These are phyloP conservation scores for Netelia melanura DNA, from an alignment of 2,888 invertebrate species.

Conservation along the genomic window DNA sequence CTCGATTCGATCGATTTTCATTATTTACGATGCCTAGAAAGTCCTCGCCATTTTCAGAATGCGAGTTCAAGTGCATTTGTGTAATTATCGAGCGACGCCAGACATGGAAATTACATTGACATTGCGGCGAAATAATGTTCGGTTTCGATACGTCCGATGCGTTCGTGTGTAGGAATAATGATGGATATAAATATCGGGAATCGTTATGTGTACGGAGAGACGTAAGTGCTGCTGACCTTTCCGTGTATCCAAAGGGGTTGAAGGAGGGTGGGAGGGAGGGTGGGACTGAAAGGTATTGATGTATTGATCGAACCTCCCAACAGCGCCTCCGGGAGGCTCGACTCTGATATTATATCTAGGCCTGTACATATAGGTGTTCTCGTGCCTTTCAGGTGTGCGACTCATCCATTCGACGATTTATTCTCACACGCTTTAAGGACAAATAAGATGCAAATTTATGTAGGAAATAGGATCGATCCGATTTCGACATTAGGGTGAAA, in stretches of 20 bases:
- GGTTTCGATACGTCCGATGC: neutral
- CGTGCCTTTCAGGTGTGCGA: neutral
- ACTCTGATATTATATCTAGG: conserved; percentile 40
- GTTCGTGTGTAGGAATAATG: neutral
- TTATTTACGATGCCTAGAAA: no score
- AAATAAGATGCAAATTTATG: neutral
- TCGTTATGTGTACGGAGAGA: conserved; percentile 42
- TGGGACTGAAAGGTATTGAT: neutral
- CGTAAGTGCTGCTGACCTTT: conserved; percentile 73
- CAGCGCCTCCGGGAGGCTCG: conserved; percentile 56
- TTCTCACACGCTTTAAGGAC: neutral
- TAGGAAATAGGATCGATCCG: neutral
- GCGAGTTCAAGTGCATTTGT: neutral
- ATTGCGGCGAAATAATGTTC: neutral
- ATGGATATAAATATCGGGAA: neutral
- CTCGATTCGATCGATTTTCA: no score
- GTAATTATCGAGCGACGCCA: neutral
- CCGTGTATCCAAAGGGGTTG: conserved; percentile 38
- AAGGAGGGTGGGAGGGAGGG: no score
- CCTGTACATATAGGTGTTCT: conserved; percentile 14
- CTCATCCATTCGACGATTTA: conserved; percentile 1
- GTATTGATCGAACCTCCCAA: conserved; percentile 70
- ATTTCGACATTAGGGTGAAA: neutral
- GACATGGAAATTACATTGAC: conserved; percentile 7
- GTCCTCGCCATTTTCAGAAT: no score